phyloP scores from a whole-genome alignment of 1,140 invertebrate species.

The Drosophila ananassae region DNA sequence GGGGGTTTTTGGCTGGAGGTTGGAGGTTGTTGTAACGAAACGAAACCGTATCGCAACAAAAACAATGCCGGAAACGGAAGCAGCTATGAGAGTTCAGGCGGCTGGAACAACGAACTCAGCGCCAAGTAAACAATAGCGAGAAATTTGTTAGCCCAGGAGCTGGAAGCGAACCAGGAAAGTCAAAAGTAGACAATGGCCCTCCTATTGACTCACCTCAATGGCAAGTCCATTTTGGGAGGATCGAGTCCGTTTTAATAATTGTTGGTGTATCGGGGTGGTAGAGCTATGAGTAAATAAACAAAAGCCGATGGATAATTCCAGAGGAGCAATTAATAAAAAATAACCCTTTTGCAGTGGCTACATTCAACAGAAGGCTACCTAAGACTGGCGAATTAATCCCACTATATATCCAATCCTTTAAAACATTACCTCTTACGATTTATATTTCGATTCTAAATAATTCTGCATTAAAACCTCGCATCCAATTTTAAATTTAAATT shows the following conservation, averaged over 20 bases:
- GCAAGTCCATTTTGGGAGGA: neutral
- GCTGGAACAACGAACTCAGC: slow-evolving; percentile 45
- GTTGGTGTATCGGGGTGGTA: slow-evolving; percentile 1
- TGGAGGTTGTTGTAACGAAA: slow-evolving; percentile 12
- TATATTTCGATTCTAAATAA: too few relatives aligned
- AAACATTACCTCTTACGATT: too few relatives aligned
- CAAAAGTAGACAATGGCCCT: slow-evolving; percentile 31
- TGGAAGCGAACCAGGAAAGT: slow-evolving; percentile 32
- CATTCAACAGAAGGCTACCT: too few relatives aligned
- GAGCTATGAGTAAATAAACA: neutral
- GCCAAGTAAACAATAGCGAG: slow-evolving; percentile 59
- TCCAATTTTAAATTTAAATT: too few relatives aligned
- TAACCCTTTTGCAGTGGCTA: too few relatives aligned
- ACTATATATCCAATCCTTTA: too few relatives aligned
- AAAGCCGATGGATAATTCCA: slow-evolving; percentile 25
- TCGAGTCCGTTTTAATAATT: slow-evolving; percentile 12
- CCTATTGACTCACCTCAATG: slow-evolving; percentile 21
- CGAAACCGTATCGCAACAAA: slow-evolving; percentile 42
- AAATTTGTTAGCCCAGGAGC: slow-evolving; percentile 42
- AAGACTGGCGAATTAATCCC: too few relatives aligned
- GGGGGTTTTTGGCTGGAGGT: neutral
- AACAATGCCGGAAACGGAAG: slow-evolving; percentile 78
- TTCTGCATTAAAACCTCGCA: too few relatives aligned
- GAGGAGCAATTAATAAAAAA: neutral
- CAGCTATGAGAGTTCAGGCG: slow-evolving; percentile 50